Evolutionary conservation across 1,140 invertebrate genomes (phyloP).

Genomic region (Lepidurus apus): DNA sequence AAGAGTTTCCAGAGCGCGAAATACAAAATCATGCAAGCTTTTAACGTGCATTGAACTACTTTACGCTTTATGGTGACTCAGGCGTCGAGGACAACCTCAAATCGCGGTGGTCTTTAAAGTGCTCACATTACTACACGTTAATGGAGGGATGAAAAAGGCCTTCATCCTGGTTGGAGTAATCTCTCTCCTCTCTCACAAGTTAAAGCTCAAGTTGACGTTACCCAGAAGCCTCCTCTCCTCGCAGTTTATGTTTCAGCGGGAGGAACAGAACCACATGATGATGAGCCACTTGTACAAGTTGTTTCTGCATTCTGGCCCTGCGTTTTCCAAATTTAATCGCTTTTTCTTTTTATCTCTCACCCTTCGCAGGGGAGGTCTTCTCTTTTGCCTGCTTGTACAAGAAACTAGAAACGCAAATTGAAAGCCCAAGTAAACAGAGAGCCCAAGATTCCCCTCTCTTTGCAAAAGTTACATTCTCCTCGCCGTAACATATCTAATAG

Average conservation of each 20-base stretch:
- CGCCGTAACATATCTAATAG: background rate
- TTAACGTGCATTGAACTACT: too few relatives aligned
- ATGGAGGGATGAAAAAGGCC: background rate
- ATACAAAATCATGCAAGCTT: too few relatives aligned
- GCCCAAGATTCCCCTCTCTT: background rate
- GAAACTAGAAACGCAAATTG: background rate
- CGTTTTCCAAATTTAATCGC: too few relatives aligned
- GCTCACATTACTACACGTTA: background rate
- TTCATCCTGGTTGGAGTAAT: background rate
- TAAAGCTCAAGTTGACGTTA: slow-evolving; percentile 13
- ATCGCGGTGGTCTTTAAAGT: background rate
- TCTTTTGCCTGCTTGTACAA: background rate
- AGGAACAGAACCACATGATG: background rate
- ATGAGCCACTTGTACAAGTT: background rate
- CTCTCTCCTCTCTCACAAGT: background rate
- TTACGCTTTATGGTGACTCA: too few relatives aligned
- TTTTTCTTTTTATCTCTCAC: background rate
- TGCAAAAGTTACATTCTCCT: background rate
- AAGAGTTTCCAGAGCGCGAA: too few relatives aligned
- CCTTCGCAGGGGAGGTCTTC: background rate
- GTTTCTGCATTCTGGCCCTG: background rate
- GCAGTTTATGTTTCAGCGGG: background rate
- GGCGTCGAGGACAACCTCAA: too few relatives aligned
- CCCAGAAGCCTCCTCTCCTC: background rate
- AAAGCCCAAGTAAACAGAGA: slow-evolving; percentile 13